These are phyloP conservation scores for Onthophagus taurus DNA, from an alignment of 1,140 invertebrate genomes.

Conservation along the genomic window DNA sequence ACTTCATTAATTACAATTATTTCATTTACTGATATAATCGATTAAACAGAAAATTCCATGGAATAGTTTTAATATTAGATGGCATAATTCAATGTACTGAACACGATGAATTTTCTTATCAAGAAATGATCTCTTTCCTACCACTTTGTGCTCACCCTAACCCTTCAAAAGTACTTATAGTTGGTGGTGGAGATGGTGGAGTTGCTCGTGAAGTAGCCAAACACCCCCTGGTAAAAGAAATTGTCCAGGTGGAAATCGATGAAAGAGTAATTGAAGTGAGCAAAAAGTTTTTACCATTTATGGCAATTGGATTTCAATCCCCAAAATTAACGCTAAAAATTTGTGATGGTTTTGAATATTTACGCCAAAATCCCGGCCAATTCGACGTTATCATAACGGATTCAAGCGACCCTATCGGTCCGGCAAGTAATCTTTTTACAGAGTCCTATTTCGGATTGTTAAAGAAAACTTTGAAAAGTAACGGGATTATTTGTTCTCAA, in stretches of 20 bases:
- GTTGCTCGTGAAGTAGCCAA: slow-evolving; percentile 91
- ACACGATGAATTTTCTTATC: slow-evolving; percentile 94
- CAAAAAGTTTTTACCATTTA: slow-evolving; percentile 81
- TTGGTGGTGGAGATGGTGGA: slow-evolving; percentile 96
- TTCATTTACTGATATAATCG: not conserved
- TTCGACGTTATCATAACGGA: slow-evolving; percentile 99
- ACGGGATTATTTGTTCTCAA: slow-evolving; percentile 84
- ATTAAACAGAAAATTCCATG: slow-evolving; percentile 66
- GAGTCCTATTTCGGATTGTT: slow-evolving; percentile 84
- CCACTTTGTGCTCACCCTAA: slow-evolving; percentile 85
- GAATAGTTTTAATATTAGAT: slow-evolving; percentile 84
- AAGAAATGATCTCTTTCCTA: slow-evolving; percentile 96
- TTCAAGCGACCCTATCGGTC: slow-evolving; percentile 90
- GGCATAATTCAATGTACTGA: slow-evolving; percentile 96
- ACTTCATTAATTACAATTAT: not conserved
- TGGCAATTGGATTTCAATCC: slow-evolving; percentile 77
- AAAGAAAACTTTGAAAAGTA: slow-evolving; percentile 68
- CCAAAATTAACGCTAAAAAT: slow-evolving; percentile 78
- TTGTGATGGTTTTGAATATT: slow-evolving; percentile 92
- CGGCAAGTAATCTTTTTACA: slow-evolving; percentile 63
- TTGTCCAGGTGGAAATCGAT: slow-evolving; percentile 95
- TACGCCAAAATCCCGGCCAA: slow-evolving; percentile 73
- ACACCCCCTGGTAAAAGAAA: slow-evolving; percentile 77
- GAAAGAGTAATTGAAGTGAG: slow-evolving; percentile 83
- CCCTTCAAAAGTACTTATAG: slow-evolving; percentile 88